Base-by-base conservation (phyloP, 2,113 vertebrate species). In the Engraulis encrasicolus region DNA sequence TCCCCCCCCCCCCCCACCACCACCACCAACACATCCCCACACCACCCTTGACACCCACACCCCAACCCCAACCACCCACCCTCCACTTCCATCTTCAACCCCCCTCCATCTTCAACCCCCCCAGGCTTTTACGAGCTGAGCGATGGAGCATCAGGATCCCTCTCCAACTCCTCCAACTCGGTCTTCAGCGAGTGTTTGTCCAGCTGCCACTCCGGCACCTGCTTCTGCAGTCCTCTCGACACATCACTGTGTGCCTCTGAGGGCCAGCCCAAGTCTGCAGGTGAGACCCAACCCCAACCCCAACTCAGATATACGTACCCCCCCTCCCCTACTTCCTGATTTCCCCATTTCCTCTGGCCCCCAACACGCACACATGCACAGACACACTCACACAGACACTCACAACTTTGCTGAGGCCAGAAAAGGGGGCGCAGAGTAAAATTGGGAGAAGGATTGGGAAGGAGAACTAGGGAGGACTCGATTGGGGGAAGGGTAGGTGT, bases 131-230 rank as follows among this genome's bases (percentile, higher is more conserved):
- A 97, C 86, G 98, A 99, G 89, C 92, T 98, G 92, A 99, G 98
- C 85, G 98, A 99, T 84, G 96, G 95, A 52, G 93, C 96, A 83
- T 98, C 97, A 0, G 97, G 96, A 85, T 99, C 98, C 1, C 96
- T 98, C 84, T 99, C 98, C 84, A 99, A 98, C 94, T 99, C 98
- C 0, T 98, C 97, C 50, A 98, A 99, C 95, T 99, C 98, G 0
- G 96, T 99, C 90, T 99, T 99, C 95, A 98, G 97, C 86, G 97
- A 99, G 84, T 97, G 97, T 95, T 95, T 98, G 93, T 97, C 96
- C 94, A 96, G 95, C 93, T 97, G 96, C 91, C 97, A 95, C 90
- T 97, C 97, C 89, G 97, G 96, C 93, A 96, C 95, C 93, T 97
- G 97, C 94, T 96, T 97, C 91, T 97, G 96, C 92, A 95, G 95